Evolutionary conservation across 1,140 invertebrate species (phyloP).

Genomic region (Coelopa frigida): DNA sequence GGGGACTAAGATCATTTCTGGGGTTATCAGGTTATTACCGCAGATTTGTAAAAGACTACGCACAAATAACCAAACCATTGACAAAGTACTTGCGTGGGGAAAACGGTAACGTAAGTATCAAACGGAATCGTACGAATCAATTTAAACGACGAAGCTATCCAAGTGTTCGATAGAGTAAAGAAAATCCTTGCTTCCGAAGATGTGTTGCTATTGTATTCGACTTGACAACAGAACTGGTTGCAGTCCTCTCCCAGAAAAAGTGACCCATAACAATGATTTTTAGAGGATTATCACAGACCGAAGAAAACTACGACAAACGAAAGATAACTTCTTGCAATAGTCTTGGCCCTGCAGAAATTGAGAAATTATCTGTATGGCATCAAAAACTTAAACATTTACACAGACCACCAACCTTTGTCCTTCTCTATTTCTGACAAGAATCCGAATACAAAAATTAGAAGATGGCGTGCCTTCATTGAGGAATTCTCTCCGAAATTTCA

Average conservation of each 20-base stretch:
- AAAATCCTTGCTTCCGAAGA: constrained; percentile 4
- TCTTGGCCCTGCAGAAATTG: constrained; percentile 12
- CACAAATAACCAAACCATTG: constrained; percentile 9
- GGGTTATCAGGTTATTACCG: constrained; percentile 9
- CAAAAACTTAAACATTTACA: constrained; percentile 46
- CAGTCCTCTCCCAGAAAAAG: constrained; percentile 16
- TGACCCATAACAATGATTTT: constrained; percentile 18
- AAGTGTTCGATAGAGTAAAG: neutral
- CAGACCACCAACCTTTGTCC: constrained; percentile 50
- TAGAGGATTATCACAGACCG: constrained; percentile 20
- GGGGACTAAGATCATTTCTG: constrained; percentile 5
- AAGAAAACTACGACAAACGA: constrained; percentile 45
- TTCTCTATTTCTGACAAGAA: constrained; percentile 6
- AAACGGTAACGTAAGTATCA: constrained; percentile 9
- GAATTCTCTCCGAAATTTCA: neutral
- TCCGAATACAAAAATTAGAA: constrained; percentile 2
- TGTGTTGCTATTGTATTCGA: constrained; percentile 18
- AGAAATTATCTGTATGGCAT: constrained; percentile 34
- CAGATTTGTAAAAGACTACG: constrained; percentile 9
- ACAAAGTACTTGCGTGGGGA: constrained; percentile 7
- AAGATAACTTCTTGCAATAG: constrained; percentile 11
- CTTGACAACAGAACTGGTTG: constrained; percentile 15
- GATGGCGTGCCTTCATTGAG: neutral
- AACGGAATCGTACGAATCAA: neutral
- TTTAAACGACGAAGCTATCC: neutral